Evolutionary conservation across 1,140 invertebrate species (phyloP).

Genomic region (Drosophila seguyi): DNA sequence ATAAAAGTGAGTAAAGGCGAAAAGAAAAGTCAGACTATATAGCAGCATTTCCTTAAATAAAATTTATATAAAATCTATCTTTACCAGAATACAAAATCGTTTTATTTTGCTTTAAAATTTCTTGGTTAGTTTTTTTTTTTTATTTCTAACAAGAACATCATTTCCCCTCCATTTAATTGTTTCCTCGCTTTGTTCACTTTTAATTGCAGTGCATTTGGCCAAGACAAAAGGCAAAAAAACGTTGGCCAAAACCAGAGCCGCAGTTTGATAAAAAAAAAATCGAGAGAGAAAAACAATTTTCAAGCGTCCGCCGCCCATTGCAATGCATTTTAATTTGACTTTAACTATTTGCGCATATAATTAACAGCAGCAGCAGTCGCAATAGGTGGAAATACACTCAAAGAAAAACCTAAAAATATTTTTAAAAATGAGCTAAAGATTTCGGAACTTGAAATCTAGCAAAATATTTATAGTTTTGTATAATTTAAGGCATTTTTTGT

Average conservation of each 20-base stretch:
- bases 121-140: not conserved
- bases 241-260: conserved; percentile 14
- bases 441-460: not conserved
- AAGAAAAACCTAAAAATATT: not conserved
- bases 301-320: conserved; percentile 44
- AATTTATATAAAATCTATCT: no score
- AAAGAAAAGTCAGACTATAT: not conserved
- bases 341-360: conserved; percentile 78
- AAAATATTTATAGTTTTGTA: not conserved
- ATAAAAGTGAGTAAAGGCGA: not conserved
- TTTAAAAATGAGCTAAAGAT: not conserved
- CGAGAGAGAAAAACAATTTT: conserved; percentile 20
- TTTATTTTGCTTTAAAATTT: not conserved
- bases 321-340: conserved; percentile 73
- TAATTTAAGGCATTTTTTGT: no score
- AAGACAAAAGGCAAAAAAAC: conserved; percentile 11
- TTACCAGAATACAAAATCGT: no score
- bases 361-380: conserved; percentile 44
- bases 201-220: conserved; percentile 11
- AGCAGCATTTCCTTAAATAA: not conserved
- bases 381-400: conserved; percentile 8
- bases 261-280: conserved; percentile 12
- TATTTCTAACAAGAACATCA: not conserved
- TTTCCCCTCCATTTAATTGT: not conserved
- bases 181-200: conserved; percentile 19